Evolutionary conservation across 2,888 invertebrate genomes (phyloP), one percentile per base, ranked within the genome.

Genomic region (Lasius platythorax): DNA sequence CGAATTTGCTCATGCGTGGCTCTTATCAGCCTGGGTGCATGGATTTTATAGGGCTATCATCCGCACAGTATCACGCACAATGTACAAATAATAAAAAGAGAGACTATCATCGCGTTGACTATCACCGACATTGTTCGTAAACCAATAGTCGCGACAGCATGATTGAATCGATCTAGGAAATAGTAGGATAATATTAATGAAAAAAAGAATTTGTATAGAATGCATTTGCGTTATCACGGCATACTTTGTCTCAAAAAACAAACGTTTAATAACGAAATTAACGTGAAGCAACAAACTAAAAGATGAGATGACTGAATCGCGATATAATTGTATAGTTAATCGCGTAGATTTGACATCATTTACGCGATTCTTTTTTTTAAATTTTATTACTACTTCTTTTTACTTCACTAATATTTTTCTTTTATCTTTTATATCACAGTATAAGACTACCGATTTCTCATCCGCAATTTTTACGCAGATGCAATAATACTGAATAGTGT

Each of bases 1-100:
- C 30, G 43, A 58, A 78, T 68, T 68, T 78, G 58, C n/a, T 30
- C 78, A 78, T 68, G 78, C 78, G n/a, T 70, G 11, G 11, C 58
- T 56, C 30, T 78, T 78, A 70, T 78, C 78, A 76, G n/a, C 50
- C 11, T 66, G 15, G 28, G n/a, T 28, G 28, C 30, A 12, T 18
- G 12, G 23, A 78, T 78, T 78, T 78, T 58, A 46, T 23, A 43
- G 67, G 15, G 8, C 18, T 28, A 30, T 23, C 58, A 43, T 43
- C 23, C n/a, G 23, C 23, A 11, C 18, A 43, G 11, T 40, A 68
- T 33, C 30, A 58, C 43, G 28, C 56, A n/a, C n/a, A 53, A 56
- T 76, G 43, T 43, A 50, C 15, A 40, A 58, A n/a, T 78, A 68
- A 43, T 43, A 58, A 78, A 78, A 50, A 76, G 11, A n/a, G 8